Conservation (phyloP, 2,113 vertebrate genomes). For the Mastomys natalensis region DNA sequence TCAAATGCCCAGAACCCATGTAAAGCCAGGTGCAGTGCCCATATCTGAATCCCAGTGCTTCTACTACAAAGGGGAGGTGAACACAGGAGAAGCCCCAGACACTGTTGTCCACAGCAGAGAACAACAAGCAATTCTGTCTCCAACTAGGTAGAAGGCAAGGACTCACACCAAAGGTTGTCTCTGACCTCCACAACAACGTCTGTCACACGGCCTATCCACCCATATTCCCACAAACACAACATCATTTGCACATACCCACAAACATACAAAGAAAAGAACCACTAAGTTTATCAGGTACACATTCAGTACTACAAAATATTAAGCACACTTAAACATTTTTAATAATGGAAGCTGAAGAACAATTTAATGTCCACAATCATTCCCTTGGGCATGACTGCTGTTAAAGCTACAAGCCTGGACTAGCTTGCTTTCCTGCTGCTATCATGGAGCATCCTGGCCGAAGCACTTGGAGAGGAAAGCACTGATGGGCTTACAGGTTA, state of each 20-base stretch:
- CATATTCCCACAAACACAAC: neutral
- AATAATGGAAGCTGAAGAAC: slow-evolving; percentile 1
- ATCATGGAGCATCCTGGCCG: neutral
- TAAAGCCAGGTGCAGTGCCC: neutral
- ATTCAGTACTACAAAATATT: slow-evolving; percentile 39
- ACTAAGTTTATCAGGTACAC: slow-evolving; percentile 7
- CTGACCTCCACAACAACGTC: neutral
- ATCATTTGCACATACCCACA: neutral
- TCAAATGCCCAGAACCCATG: neutral
- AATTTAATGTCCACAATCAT: slow-evolving; percentile 7
- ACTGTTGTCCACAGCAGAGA: neutral
- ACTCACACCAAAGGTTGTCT: neutral
- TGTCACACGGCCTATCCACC: neutral
- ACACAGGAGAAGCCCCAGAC: neutral
- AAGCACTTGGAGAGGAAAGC: neutral
- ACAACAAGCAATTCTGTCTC: neutral
- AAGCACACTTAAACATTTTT: neutral
- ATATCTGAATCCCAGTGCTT: neutral
- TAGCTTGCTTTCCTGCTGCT: neutral
- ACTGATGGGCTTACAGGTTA: neutral
- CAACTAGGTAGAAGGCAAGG: neutral
- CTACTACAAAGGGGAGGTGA: neutral
- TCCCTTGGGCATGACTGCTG: slow-evolving; percentile 9
- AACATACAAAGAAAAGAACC: slow-evolving; percentile 23
- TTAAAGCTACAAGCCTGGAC: neutral